A percentile compares a stretch with the other conserved stretches of the same genome.
These are phyloP conservation scores for Julus scanicus DNA, from an alignment of 2,888 invertebrate genomes.

Conservation along the genomic window DNA sequence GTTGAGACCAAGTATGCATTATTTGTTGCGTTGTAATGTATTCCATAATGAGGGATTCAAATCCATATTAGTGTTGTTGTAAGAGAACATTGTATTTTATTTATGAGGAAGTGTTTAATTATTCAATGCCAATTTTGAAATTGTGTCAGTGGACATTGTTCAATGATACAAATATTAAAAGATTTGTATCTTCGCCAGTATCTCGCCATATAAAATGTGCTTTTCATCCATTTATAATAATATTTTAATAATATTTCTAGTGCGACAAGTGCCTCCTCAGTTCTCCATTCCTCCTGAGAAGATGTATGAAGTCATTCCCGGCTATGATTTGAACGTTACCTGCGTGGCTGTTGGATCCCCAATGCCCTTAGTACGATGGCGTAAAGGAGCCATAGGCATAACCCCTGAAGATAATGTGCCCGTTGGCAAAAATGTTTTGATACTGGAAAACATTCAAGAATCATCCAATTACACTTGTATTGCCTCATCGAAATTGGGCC, in stretches of 20 bases:
- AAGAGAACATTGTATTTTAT: no score
- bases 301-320: constrained; percentile 89
- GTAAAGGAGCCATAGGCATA: constrained; percentile 73
- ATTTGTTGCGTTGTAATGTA: not conserved
- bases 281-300: constrained; percentile 92
- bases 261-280: constrained; percentile 92
- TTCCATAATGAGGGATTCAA: not conserved
- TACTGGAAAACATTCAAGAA: constrained; percentile 85
- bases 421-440: constrained; percentile 81
- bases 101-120: no score
- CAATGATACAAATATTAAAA: no score
- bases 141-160: no score
- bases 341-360: constrained; percentile 98
- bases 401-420: constrained; percentile 81
- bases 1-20: not conserved
- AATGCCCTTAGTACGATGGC: constrained; percentile 91
- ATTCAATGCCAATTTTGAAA: not conserved
- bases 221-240: constrained; percentile 62
- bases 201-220: no score
- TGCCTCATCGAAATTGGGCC: constrained; percentile 92
- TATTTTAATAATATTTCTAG: constrained; percentile 72
- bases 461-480: constrained; percentile 98
- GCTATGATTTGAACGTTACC: constrained; percentile 89
- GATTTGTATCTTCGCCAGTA: no score
- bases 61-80: no score